These are phyloP conservation scores for Cyclopterus lumpus DNA, from an alignment of 2,797 vertebrate genomes.

Conservation along the genomic window DNA sequence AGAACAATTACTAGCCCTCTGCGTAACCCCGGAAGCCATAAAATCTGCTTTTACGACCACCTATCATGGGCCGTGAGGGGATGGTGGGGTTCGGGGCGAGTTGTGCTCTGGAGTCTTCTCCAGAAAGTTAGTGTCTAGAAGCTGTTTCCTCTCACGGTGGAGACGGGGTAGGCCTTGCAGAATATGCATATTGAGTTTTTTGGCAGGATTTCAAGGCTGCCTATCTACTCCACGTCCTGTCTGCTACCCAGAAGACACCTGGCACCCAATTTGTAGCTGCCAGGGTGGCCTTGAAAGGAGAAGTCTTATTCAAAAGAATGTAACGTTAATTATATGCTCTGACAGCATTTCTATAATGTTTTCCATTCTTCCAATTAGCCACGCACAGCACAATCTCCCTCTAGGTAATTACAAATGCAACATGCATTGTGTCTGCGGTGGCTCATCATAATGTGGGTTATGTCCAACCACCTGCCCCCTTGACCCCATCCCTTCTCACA, in stretches of 20 bases:
- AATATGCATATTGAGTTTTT: constrained; percentile 69
- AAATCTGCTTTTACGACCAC: constrained; percentile 56
- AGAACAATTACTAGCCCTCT: constrained; percentile 39
- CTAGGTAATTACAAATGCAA: constrained; percentile 40
- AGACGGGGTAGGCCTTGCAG: constrained; percentile 25
- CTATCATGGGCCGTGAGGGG: constrained; percentile 10
- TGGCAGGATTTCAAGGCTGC: constrained; percentile 59
- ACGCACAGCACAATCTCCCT: constrained; percentile 19
- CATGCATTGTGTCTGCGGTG: constrained; percentile 20
- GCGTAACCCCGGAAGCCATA: constrained; percentile 44
- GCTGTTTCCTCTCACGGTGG: constrained; percentile 42
- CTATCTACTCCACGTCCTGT: constrained; percentile 68
- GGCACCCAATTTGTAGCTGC: constrained; percentile 69
- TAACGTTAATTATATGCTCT: constrained; percentile 54
- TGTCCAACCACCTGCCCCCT: too few relatives aligned
- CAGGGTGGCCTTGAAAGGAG: constrained; percentile 52
- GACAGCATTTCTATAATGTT: constrained; percentile 44
- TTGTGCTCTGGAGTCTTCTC: constrained; percentile 26
- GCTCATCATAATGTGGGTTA: constrained; percentile 16
- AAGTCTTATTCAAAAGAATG: constrained; percentile 45
- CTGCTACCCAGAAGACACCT: constrained; percentile 63
- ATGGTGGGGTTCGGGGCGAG: not conserved
- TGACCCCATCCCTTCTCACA: too few relatives aligned
- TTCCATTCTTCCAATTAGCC: constrained; percentile 42
- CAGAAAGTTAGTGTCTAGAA: constrained; percentile 24